phyloP scores from a whole-genome alignment of 2,797 vertebrate genomes.

The Esox lucius region DNA sequence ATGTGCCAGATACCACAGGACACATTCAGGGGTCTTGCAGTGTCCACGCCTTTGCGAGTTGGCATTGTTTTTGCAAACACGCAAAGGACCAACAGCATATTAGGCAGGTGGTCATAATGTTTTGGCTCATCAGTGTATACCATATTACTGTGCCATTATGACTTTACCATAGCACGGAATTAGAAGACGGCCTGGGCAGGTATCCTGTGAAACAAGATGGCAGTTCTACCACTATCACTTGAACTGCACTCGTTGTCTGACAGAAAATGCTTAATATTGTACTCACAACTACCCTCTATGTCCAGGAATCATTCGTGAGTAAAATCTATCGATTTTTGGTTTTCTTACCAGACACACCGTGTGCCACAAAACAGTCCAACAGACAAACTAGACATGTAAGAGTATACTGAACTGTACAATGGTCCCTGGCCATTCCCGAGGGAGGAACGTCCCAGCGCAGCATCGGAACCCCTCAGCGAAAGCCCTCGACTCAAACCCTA shows the following conservation, averaged over 20 bases:
- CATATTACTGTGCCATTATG: too few relatives aligned
- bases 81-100: too few relatives aligned
- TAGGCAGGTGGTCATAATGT: too few relatives aligned
- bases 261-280: constrained; percentile 31
- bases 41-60: too few relatives aligned
- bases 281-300: constrained; percentile 42
- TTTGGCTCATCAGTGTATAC: too few relatives aligned
- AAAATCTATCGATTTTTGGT: constrained; percentile 45
- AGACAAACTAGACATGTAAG: constrained; percentile 18
- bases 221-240: background rate
- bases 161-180: too few relatives aligned
- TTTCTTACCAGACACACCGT: constrained; percentile 34
- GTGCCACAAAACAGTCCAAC: constrained; percentile 21
- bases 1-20: too few relatives aligned
- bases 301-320: constrained; percentile 13
- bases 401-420: constrained; percentile 35
- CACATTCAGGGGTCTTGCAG: too few relatives aligned
- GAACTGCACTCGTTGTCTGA: background rate
- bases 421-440: constrained; percentile 23
- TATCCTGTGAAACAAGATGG: background rate
- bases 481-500: background rate
- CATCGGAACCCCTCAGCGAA: constrained; percentile 10
- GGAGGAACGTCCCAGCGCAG: constrained; percentile 43
- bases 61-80: too few relatives aligned
- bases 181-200: background rate